Evolutionary conservation across 2,113 vertebrate species (phyloP).

Genomic region (Irena cyanogastra): DNA sequence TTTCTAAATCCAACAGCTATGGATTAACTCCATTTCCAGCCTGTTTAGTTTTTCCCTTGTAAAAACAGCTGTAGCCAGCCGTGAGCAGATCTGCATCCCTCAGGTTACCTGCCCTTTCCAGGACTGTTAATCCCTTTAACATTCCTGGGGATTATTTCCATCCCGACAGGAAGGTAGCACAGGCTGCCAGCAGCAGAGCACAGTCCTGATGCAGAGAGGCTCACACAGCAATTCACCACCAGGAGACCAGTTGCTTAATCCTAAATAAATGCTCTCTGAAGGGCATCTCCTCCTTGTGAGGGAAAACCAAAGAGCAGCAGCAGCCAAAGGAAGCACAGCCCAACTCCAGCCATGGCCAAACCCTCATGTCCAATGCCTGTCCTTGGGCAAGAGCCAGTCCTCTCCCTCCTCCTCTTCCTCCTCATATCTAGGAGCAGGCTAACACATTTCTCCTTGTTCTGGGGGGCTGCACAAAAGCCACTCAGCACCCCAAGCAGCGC

Average conservation of each 20-base stretch:
- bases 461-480: neutral
- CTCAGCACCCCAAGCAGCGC: neutral
- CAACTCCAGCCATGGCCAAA: accelerated
- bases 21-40: neutral
- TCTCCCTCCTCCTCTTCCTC: neutral
- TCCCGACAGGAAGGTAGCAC: accelerated
- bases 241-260: neutral
- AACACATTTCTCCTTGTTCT: neutral
- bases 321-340: neutral
- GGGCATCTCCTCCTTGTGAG: neutral
- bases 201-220: accelerated
- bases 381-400: neutral
- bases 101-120: neutral
- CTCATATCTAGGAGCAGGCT: neutral
- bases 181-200: neutral
- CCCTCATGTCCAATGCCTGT: accelerated
- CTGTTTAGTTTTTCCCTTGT: neutral
- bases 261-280: neutral
- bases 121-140: constrained; percentile 13
- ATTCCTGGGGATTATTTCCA: constrained; percentile 47
- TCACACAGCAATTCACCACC: neutral
- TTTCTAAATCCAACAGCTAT: neutral
- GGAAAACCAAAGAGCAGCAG: neutral
- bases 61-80: neutral
- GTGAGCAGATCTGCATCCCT: neutral